Conservation (phyloP, 2,113 vertebrate species). For the Beaufortia kweichowensis region DNA sequence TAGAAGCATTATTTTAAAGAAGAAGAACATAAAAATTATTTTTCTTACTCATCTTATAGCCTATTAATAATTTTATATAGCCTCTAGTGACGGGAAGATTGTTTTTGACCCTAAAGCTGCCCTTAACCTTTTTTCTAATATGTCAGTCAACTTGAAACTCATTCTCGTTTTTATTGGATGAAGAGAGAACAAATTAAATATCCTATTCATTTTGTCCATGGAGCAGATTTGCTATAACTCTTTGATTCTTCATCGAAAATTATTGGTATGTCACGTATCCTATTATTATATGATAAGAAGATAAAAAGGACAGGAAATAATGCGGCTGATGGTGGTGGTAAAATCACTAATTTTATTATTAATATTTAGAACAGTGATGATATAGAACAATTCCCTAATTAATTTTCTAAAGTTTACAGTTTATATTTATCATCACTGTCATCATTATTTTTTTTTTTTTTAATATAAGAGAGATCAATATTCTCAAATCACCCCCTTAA, state of each 20-base stretch:
- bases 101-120: conserved; percentile 20
- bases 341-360: too few species aligned
- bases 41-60: too few species aligned
- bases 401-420: neutral
- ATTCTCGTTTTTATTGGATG: neutral
- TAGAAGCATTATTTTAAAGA: too few species aligned
- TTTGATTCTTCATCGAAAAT: conserved; percentile 12
- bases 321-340: neutral
- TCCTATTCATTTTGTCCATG: conserved; percentile 28
- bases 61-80: conserved; percentile 4
- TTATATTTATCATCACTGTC: too few species aligned
- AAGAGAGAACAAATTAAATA: conserved; percentile 28
- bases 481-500: too few species aligned
- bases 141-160: conserved; percentile 13
- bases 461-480: too few species aligned
- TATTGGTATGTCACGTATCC: neutral
- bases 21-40: too few species aligned
- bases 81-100: conserved; percentile 30
- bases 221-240: neutral
- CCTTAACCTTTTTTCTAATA: conserved; percentile 21
- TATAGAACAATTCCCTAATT: neutral
- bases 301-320: neutral
- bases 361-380: neutral
- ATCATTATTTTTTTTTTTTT: too few species aligned
- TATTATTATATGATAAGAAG: neutral